Percentiles rank a stretch among this genome's conserved stretches.
Evolutionary conservation across 2,113 vertebrate genomes (phyloP).

Genomic region (Campylomormyrus numenius): DNA sequence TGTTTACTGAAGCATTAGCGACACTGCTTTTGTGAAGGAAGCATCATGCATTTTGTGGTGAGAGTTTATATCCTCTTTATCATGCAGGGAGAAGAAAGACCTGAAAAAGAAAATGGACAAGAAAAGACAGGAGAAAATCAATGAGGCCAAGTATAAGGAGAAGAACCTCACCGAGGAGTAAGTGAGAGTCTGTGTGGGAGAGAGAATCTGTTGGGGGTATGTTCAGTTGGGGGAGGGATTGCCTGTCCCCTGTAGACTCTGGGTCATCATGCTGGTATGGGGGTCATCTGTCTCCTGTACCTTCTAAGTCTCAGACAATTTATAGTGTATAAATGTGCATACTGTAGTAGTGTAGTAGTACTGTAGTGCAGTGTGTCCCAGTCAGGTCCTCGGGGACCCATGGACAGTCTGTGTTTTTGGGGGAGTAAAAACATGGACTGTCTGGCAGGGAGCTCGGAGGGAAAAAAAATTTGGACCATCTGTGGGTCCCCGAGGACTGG

Average conservation of each 20-base stretch:
- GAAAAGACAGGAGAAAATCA: slow-evolving; percentile 92
- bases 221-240: background rate
- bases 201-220: background rate
- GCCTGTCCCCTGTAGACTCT: background rate
- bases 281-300: background rate
- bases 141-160: slow-evolving; percentile 88
- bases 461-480: background rate
- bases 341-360: no score
- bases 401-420: background rate
- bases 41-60: background rate
- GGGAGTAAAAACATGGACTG: background rate
- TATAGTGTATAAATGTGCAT: background rate
- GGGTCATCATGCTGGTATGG: background rate
- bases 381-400: background rate
- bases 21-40: background rate
- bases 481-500: no score
- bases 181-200: slow-evolving; percentile 41
- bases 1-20: background rate
- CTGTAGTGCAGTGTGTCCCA: background rate
- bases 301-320: background rate
- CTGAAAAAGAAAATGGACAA: slow-evolving; percentile 98
- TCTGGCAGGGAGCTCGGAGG: background rate
- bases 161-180: slow-evolving; percentile 93
- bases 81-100: slow-evolving; percentile 87
- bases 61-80: background rate